These are phyloP conservation scores for Protomyctophum bolini DNA, from an alignment of 2,113 vertebrate species.

Conservation along the genomic window DNA sequence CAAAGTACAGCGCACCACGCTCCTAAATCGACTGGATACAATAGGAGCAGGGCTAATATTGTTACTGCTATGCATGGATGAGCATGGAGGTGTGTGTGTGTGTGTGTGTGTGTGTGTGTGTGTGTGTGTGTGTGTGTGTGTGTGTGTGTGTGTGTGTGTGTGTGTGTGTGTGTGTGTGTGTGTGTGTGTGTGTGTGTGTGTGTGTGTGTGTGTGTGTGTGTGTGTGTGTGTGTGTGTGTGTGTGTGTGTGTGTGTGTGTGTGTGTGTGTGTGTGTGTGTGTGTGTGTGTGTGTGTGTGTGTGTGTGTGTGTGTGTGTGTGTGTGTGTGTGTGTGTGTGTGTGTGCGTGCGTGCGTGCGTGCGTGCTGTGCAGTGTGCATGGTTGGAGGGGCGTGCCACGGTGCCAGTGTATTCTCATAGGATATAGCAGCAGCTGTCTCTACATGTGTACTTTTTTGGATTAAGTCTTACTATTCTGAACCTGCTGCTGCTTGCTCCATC, in stretches of 20 bases:
- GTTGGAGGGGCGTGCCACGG: conserved; percentile 29
- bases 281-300: conserved; percentile 17
- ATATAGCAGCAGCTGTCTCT: conserved; percentile 45
- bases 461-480: no score
- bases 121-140: conserved; percentile 9
- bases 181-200: conserved; percentile 7
- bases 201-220: conserved; percentile 3
- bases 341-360: no score
- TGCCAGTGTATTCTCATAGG: conserved; percentile 28
- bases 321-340: conserved; percentile 5
- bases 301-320: neutral
- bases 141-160: neutral
- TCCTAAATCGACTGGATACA: conserved; percentile 13
- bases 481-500: no score
- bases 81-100: conserved; percentile 14
- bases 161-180: conserved; percentile 7
- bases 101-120: conserved; percentile 10
- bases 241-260: conserved; percentile 9
- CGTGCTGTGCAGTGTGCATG: conserved; percentile 17
- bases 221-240: conserved; percentile 10
- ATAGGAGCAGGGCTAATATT: conserved; percentile 8
- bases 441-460: conserved; percentile 5
- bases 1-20: conserved; percentile 18
- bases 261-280: neutral
- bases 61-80: neutral